phyloP scores from a whole-genome alignment of 1,140 invertebrate genomes.

The Oncopeltus fasciatus region DNA sequence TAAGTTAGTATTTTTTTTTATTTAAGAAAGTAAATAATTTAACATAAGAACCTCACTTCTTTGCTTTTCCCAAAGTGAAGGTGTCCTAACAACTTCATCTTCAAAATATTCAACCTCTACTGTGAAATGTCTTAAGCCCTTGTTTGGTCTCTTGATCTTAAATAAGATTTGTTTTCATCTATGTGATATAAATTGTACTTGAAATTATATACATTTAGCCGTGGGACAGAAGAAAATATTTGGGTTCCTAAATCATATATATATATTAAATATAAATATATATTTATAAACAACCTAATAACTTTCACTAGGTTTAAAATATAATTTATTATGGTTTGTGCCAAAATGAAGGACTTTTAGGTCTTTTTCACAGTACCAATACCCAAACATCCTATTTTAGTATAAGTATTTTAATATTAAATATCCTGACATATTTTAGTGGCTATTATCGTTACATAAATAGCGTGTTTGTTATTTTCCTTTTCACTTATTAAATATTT shows the following conservation, averaged over 20 bases:
- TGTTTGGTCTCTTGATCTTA: too few species aligned
- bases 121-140: too few species aligned
- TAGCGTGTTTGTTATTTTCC: constrained; percentile 15
- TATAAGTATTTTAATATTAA: constrained; percentile 16
- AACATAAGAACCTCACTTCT: too few species aligned
- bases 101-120: too few species aligned
- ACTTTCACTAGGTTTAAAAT: constrained; percentile 11
- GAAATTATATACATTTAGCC: neutral
- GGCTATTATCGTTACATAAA: constrained; percentile 12
- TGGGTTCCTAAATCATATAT: constrained; percentile 15
- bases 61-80: too few species aligned
- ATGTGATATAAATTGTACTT: constrained; percentile 10
- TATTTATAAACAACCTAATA: constrained; percentile 7
- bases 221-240: constrained; percentile 8
- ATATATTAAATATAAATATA: constrained; percentile 3
- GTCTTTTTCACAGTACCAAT: constrained; percentile 13
- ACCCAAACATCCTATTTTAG: constrained; percentile 15
- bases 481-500: constrained; percentile 1
- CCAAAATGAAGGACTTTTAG: constrained; percentile 11
- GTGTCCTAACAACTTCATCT: too few species aligned
- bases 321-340: constrained; percentile 14
- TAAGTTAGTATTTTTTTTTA: neutral
- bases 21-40: too few species aligned
- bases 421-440: constrained; percentile 16
- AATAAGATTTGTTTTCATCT: neutral